Evolutionary conservation across 1,140 invertebrate genomes (phyloP), one percentile per base, ranked within the genome.

Genomic region (Trichonephila inaurata): DNA sequence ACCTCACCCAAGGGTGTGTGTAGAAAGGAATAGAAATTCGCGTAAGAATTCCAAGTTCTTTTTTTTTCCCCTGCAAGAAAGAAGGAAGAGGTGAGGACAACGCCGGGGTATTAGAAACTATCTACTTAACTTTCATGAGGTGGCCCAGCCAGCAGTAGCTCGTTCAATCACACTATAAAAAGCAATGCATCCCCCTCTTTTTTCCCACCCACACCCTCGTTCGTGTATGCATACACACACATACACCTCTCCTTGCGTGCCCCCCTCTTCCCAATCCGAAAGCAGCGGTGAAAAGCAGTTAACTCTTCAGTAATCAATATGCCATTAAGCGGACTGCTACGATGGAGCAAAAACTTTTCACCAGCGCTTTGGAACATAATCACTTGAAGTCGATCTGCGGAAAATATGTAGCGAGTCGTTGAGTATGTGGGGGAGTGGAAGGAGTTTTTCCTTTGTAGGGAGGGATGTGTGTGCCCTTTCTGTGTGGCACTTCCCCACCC

Each of bases 61-160:
- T 93, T 93, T 93, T 81, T 89, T 93, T 28, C 1, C 1, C 58
- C 21, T 85, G 21, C 51, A 0, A 16, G n/a, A 85, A 60, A 19
- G 60, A 18, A 66, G 85, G 24, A 61, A 62, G 85, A 72, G 64
- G 91, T 88, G 83, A 28, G 86, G 66, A 93, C 81, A 92, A 66
- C 16, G 83, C 21, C 66, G 16, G 72, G 86, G 93, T 90, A 94
- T 94, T 94, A 94, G 93, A 94, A 94, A 94, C 87, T 94, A 94
- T 94, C 93, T 94, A 94, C 93, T 94, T 94, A 94, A 94, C 93
- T 94, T 94, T 94, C 93, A 94, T 94, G 93, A 94, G 93, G 93
- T 93, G 85, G 85, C 86, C 92, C 72, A 58, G 64, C 82, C 93
- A 89, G 82, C 93, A 89, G 82, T 60, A 92, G 82, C 91, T 93